A percentile compares a stretch with the other conserved stretches of the same genome.
Conservation (phyloP, 2,113 vertebrate genomes). For the Danio rerio region GRCz12tu NC_133198.1:33329001-33329500, state of each 20-base stretch:
- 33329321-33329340: slow-evolving; percentile 7
- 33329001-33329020: neutral
- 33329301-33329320: slow-evolving; percentile 36
- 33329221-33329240: slow-evolving; percentile 44
- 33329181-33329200: slow-evolving; percentile 23
- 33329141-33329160: neutral
- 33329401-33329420: slow-evolving; percentile 56
- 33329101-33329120: slow-evolving; percentile 38
- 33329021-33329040: neutral
- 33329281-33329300: slow-evolving; percentile 43
- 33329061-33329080: neutral
- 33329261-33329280: slow-evolving; percentile 54
- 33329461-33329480: slow-evolving; percentile 64
- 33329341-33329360: slow-evolving; percentile 27
- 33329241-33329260: slow-evolving; percentile 59
- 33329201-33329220: slow-evolving; percentile 25
- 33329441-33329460: slow-evolving; percentile 74
- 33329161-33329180: slow-evolving; percentile 26
- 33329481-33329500: slow-evolving; percentile 61
- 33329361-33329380: slow-evolving; percentile 37
- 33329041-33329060: neutral
- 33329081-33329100: neutral
- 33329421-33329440: slow-evolving; percentile 69
- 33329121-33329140: slow-evolving; percentile 13
- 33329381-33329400: slow-evolving; percentile 35